Evolutionary conservation across 53 echinoderm and acorn worm species (phyloP).

Genomic region (Arbacia lixula): DNA sequence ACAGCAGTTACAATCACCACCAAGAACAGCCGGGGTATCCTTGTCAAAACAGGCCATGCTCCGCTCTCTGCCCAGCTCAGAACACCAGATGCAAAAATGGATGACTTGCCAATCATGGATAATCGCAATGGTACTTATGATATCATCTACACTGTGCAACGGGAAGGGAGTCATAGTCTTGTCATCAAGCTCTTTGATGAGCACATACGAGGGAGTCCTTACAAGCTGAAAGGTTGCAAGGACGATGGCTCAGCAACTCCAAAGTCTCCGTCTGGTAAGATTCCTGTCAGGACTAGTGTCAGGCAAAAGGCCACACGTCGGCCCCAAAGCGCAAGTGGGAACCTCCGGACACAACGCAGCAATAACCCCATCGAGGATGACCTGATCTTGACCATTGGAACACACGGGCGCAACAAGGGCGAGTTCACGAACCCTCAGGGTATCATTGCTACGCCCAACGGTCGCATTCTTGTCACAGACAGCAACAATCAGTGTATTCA

Average conservation of each 20-base stretch:
- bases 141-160: conserved; percentile 73
- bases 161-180: conserved; percentile 85
- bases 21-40: conserved; percentile 79
- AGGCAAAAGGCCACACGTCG: conserved; percentile 91
- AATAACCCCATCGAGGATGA: conserved; percentile 98
- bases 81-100: conserved; percentile 75
- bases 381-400: conserved; percentile 81
- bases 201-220: conserved; percentile 94
- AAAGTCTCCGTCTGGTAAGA: conserved; percentile 83
- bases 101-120: conserved; percentile 70
- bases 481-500: conserved; percentile 97
- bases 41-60: conserved; percentile 84
- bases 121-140: conserved; percentile 97
- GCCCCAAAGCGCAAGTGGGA: conserved; percentile 92
- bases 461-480: conserved; percentile 90
- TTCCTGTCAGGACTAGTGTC: conserved; percentile 85
- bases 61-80: conserved; percentile 77
- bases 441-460: conserved; percentile 70
- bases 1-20: conserved; percentile 89
- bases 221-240: conserved; percentile 84
- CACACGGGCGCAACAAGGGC: conserved; percentile 92
- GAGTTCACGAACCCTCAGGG: conserved; percentile 98
- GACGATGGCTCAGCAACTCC: conserved; percentile 77
- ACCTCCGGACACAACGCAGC: conserved; percentile 81
- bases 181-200: conserved; percentile 87